These are phyloP conservation scores for Pterostichus madidus DNA, from an alignment of 2,888 invertebrate species.

Conservation along the genomic window DNA sequence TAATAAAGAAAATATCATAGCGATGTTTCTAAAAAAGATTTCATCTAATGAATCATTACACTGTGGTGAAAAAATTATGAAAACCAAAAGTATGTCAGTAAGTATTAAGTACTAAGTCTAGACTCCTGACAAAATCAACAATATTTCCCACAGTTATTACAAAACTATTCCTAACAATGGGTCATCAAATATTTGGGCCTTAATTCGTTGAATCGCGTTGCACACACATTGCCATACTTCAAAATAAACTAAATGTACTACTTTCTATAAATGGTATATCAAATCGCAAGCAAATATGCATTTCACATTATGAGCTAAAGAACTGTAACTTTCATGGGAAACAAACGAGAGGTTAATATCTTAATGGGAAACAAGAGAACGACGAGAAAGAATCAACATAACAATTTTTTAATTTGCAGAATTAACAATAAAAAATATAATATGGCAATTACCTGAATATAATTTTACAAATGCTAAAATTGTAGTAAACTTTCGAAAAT, in stretches of 20 bases:
- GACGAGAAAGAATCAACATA: conserved; percentile 2
- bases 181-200: background rate
- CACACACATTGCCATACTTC: background rate
- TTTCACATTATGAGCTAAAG: conserved; percentile 32
- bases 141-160: conserved; percentile 11
- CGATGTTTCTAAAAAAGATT: too few species aligned
- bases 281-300: conserved; percentile 1
- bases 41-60: background rate
- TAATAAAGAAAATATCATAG: too few species aligned
- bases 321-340: conserved; percentile 36
- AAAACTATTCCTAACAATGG: conserved; percentile 11
- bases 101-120: too few species aligned
- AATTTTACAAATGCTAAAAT: conserved; percentile 27
- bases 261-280: conserved; percentile 2
- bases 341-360: background rate
- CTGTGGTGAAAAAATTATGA: background rate
- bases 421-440: conserved; percentile 21
- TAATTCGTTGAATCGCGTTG: conserved; percentile 1
- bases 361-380: conserved; percentile 9
- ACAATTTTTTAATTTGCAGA: conserved; percentile 20
- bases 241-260: background rate
- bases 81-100: background rate
- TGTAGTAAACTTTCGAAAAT: conserved; percentile 27
- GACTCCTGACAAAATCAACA: background rate
- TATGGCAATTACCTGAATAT: conserved; percentile 22